Percentiles rank a stretch among this genome's conserved stretches.
phyloP scores from a whole-genome alignment of 2,113 vertebrate genomes.

The Petroica traversi region DNA sequence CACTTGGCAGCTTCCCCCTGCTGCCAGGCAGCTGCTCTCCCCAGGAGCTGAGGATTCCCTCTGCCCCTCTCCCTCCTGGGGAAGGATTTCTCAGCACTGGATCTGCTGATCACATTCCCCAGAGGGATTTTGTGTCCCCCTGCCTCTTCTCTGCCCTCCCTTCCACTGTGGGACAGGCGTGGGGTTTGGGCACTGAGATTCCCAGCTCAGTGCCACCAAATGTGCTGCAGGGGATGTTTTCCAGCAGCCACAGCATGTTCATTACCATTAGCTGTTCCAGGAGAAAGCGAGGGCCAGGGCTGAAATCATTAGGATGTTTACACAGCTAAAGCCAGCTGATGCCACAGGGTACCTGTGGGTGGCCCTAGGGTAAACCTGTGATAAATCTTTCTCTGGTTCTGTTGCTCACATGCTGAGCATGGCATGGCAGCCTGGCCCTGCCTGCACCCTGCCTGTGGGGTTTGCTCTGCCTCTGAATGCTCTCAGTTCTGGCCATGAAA shows the following conservation, averaged over 20 bases:
- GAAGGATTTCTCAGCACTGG: accelerated
- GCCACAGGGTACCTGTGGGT: background rate
- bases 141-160: background rate
- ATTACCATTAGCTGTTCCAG: background rate
- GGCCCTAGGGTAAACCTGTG: background rate
- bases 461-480: background rate
- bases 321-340: background rate
- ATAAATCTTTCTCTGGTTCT: background rate
- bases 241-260: background rate
- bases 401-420: background rate
- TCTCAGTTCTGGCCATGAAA: background rate
- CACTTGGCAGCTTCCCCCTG: conserved; percentile 47
- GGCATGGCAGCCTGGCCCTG: background rate
- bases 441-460: accelerated
- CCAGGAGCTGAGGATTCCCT: conserved; percentile 32
- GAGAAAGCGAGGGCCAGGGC: background rate
- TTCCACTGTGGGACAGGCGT: background rate
- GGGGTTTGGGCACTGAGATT: background rate
- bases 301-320: background rate
- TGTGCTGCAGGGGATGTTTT: background rate
- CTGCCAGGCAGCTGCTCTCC: conserved; percentile 36
- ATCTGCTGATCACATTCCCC: background rate
- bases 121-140: background rate
- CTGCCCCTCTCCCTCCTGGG: background rate
- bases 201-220: background rate